phyloP scores from a whole-genome alignment of 2,888 invertebrate species.

The Chromoteleia sp. region DNA sequence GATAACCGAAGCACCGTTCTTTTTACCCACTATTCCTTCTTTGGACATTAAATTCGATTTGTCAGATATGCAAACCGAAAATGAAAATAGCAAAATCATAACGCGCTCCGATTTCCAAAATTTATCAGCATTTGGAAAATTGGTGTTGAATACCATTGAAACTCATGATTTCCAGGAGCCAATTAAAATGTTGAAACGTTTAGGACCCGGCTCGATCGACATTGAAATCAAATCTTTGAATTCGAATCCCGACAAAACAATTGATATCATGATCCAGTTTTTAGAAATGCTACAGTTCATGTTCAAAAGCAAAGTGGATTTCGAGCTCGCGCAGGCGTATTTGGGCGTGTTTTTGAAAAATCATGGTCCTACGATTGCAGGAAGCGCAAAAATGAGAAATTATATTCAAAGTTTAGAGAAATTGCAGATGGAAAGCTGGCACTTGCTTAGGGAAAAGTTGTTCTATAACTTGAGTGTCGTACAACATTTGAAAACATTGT shows the following conservation, averaged over 20 bases:
- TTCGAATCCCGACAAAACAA: conserved; percentile 90
- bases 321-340: conserved; percentile 96
- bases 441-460: conserved; percentile 88
- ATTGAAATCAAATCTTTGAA: conserved; percentile 93
- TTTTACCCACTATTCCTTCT: conserved; percentile 95
- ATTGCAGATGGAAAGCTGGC: conserved; percentile 88
- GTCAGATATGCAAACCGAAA: conserved; percentile 84
- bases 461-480: conserved; percentile 91
- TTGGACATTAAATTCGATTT: conserved; percentile 93
- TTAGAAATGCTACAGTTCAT: conserved; percentile 90
- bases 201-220: conserved; percentile 94
- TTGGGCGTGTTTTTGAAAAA: conserved; percentile 94
- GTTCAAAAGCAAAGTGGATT: conserved; percentile 91
- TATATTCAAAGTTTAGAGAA: conserved; percentile 87
- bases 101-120: conserved; percentile 88
- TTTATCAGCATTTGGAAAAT: conserved; percentile 89
- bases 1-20: conserved; percentile 95
- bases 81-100: conserved; percentile 85
- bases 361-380: conserved; percentile 88
- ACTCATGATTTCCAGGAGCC: conserved; percentile 86
- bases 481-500: conserved; percentile 89
- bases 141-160: conserved; percentile 86
- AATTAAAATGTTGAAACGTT: conserved; percentile 88
- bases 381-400: conserved; percentile 86
- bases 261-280: conserved; percentile 91